Conservation (phyloP, 2,888 invertebrate genomes). For the Cyrtodaria siliqua region DNA sequence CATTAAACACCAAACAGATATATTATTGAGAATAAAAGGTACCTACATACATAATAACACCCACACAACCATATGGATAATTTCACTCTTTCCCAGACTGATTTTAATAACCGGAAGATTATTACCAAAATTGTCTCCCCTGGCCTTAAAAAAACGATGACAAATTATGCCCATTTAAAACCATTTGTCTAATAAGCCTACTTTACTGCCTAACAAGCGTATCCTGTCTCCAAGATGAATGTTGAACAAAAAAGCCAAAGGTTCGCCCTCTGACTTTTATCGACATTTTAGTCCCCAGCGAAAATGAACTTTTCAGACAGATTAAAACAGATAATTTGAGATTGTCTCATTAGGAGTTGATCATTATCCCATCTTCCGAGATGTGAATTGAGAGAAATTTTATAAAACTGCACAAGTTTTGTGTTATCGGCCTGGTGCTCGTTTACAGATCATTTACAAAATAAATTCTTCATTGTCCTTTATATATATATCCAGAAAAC, state of each 20-base stretch:
- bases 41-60: too few species aligned
- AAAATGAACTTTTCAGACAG: slow-evolving; percentile 23
- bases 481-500: too few species aligned
- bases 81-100: slow-evolving; percentile 60
- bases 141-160: slow-evolving; percentile 59
- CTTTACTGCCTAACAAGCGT: slow-evolving; percentile 43
- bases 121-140: slow-evolving; percentile 60
- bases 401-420: too few species aligned
- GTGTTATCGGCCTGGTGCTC: too few species aligned
- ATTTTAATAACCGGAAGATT: slow-evolving; percentile 64
- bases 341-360: slow-evolving; percentile 13
- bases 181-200: slow-evolving; percentile 62
- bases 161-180: slow-evolving; percentile 59
- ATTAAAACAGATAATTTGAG: slow-evolving; percentile 21
- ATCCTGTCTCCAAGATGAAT: slow-evolving; percentile 46
- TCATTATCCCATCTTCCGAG: slow-evolving; percentile 1
- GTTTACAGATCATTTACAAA: too few species aligned
- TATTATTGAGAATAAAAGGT: too few species aligned
- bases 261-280: slow-evolving; percentile 32
- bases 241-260: slow-evolving; percentile 16
- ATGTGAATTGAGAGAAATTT: too few species aligned
- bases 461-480: too few species aligned
- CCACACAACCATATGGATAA: too few species aligned
- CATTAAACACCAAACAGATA: too few species aligned
- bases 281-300: slow-evolving; percentile 28